Evolutionary conservation across 30 jellyfish, hydroid and myxozoan genomes (phyloP).

Genomic region (Aurelia sp.): DNA sequence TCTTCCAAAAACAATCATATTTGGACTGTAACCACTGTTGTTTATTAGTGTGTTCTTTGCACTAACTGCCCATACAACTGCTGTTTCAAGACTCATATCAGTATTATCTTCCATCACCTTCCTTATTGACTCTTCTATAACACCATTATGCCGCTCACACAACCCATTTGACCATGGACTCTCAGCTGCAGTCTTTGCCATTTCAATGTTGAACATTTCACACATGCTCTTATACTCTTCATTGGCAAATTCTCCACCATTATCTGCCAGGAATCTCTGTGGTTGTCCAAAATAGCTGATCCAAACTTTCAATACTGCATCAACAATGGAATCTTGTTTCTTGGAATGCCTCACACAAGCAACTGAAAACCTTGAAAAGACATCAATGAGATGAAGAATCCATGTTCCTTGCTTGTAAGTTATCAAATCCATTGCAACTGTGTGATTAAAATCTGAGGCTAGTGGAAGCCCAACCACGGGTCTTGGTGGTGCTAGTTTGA

Average conservation of each 20-base stretch:
- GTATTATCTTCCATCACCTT: slow-evolving; percentile 1
- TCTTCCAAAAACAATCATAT: too few species aligned
- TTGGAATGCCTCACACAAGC: too few species aligned
- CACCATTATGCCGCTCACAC: slow-evolving; percentile 25
- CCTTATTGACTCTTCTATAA: not conserved
- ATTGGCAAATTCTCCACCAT: slow-evolving; percentile 68
- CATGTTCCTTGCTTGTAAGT: too few species aligned
- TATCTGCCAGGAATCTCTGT: slow-evolving; percentile 40
- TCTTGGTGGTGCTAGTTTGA: slow-evolving; percentile 24
- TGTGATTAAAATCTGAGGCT: not conserved
- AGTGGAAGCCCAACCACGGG: slow-evolving; percentile 39
- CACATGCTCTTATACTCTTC: slow-evolving; percentile 27
- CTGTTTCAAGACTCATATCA: slow-evolving; percentile 8
- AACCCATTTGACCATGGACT: slow-evolving; percentile 60
- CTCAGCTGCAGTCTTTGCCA: slow-evolving; percentile 51
- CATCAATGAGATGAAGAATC: too few species aligned
- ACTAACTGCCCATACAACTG: slow-evolving; percentile 16
- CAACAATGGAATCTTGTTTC: too few species aligned
- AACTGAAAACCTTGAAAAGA: not conserved
- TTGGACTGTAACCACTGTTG: too few species aligned
- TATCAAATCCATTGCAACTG: not conserved
- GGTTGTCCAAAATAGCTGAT: not conserved
- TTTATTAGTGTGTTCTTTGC: too few species aligned
- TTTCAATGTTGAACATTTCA: slow-evolving; percentile 35
- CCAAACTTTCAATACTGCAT: not conserved